Base-by-base conservation (phyloP, 2,113 vertebrate species). In the Butorides virescens region DNA sequence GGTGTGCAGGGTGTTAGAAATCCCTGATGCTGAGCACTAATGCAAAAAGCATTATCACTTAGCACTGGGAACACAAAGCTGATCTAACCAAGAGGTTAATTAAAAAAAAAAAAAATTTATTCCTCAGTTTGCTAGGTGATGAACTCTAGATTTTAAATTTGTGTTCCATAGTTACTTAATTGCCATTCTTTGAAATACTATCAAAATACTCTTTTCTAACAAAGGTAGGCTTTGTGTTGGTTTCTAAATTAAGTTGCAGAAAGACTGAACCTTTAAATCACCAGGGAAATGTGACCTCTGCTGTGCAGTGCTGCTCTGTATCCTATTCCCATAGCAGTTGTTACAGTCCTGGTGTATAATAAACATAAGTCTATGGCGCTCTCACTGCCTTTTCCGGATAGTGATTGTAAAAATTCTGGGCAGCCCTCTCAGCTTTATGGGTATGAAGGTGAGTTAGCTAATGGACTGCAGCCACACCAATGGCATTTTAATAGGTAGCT, bases 401-500 rank as follows among this genome's bases (percentile, higher is more conserved):
- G 88, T 29, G 79, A 79, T 18, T 95, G 77, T 98, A 97, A 97
- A 97, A 97, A 93, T 94, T 94, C 94, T 98, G 91, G 87, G 36
- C 94, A 96, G 88, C 77, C 83, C 82, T 97, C 83, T 93, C 96
- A 90, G 77, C 91, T 97, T 98, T 94, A 96, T 89, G 84, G 52
- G 65, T 88, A 68, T 76, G 86, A 96, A 97, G 93, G 94, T 88
- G 97, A 94, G 96, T 90, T 92, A 91, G 87, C 86, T 97, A 95
- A 97, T 97, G 96, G 94, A 90, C 92, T 97, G 93, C 80, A 96
- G 81, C 90, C 92, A 90, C 84, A 94, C 75, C 96, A 92, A 74
- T 97, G 96, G 96, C 95, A 97, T 97, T 96, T 97, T 98, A 96
- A 97, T 95, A 92, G 82, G 91, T 92, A 42, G 72, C 73, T 97